These are phyloP conservation scores for Torymus aiolomorphi DNA, from an alignment of 2,888 invertebrate species.

Conservation along the genomic window DNA sequence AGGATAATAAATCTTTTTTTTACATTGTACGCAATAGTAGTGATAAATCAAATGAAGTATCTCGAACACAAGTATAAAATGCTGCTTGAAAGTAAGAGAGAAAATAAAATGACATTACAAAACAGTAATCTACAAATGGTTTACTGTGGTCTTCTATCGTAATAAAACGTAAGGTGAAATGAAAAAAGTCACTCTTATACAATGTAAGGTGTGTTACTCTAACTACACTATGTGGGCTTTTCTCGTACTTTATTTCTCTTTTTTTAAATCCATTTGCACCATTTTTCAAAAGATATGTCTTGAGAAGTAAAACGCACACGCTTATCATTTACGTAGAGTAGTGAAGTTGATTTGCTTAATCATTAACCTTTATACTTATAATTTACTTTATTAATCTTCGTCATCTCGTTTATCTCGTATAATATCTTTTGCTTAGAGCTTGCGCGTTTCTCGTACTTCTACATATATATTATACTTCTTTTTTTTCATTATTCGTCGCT, in stretches of 20 bases:
- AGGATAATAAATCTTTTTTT: too few relatives aligned
- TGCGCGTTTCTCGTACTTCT: neutral
- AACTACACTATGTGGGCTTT: neutral
- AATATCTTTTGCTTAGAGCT: conserved; percentile 16
- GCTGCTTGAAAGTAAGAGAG: too few relatives aligned
- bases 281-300: conserved; percentile 42
- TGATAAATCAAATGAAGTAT: too few relatives aligned
- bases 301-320: conserved; percentile 29
- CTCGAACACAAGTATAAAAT: too few relatives aligned
- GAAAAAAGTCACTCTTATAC: conserved; percentile 5
- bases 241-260: neutral
- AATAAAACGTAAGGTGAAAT: neutral
- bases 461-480: too few relatives aligned
- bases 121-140: too few relatives aligned
- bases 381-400: too few relatives aligned
- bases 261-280: conserved; percentile 22
- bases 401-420: too few relatives aligned
- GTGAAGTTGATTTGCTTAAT: conserved; percentile 30
- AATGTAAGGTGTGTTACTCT: neutral
- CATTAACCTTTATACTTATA: neutral
- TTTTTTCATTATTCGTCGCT: neutral
- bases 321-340: conserved; percentile 23
- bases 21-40: too few relatives aligned
- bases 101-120: too few relatives aligned
- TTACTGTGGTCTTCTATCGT: too few relatives aligned